A percentile compares a stretch with the other conserved stretches of the same genome.
These are phyloP conservation scores for Pyxicephalus adspersus DNA, from an alignment of 2,113 vertebrate genomes.

Conservation along the genomic window DNA sequence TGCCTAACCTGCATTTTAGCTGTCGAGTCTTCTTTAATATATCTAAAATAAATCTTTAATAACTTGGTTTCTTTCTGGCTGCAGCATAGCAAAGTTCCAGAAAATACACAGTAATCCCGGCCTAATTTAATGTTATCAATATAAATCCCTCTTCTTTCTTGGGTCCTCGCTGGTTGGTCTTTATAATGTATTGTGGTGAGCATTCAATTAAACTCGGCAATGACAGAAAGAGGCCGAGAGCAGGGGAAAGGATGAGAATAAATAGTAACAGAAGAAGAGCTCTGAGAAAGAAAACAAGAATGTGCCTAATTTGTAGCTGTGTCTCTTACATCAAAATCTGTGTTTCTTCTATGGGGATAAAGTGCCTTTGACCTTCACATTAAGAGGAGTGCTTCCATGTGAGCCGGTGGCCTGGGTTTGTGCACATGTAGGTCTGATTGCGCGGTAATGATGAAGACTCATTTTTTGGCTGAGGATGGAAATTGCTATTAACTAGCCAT, in stretches of 20 bases:
- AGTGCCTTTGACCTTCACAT: constrained; percentile 44
- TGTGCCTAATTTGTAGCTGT: constrained; percentile 44
- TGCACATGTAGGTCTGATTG: not conserved
- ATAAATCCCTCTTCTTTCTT: not conserved
- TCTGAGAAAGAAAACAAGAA: constrained; percentile 7
- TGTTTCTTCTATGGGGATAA: constrained; percentile 52
- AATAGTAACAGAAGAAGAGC: not conserved
- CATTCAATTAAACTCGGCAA: not conserved
- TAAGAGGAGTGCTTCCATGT: constrained; percentile 57
- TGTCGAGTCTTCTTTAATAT: no score
- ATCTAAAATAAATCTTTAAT: no score
- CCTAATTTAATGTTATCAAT: constrained; percentile 4
- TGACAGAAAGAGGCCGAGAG: not conserved
- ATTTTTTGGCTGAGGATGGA: constrained; percentile 53
- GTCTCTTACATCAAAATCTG: constrained; percentile 34
- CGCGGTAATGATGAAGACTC: not conserved
- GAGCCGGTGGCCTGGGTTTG: constrained; percentile 46
- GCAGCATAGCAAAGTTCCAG: no score
- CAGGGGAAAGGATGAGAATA: not conserved
- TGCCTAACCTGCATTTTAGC: no score
- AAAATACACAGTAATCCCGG: not conserved
- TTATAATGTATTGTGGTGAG: constrained; percentile 5
- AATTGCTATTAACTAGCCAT: constrained; percentile 49
- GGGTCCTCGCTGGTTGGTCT: not conserved
- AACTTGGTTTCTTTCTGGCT: no score